These are phyloP conservation scores for Aporophyla nigra DNA, from an alignment of 2,888 invertebrate genomes.

Conservation along the genomic window DNA sequence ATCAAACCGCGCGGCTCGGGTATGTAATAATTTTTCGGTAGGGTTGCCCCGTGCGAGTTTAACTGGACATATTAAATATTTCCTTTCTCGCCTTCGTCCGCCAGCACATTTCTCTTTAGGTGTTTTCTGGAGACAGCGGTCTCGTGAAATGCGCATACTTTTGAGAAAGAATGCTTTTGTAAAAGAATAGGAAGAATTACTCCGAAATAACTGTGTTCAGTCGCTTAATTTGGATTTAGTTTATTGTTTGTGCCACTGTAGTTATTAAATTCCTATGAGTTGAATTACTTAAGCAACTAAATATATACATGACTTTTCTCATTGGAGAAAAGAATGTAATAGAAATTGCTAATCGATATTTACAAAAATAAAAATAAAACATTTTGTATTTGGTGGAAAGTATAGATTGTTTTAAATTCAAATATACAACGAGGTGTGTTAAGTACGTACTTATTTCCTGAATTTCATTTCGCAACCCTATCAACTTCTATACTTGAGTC, in stretches of 20 bases:
- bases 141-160: conserved; percentile 37
- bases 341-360: no score
- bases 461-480: conserved; percentile 5
- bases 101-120: conserved; percentile 22
- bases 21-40: conserved; percentile 36
- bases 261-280: background rate
- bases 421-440: background rate
- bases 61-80: conserved; percentile 44
- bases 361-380: no score
- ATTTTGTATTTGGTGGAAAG: no score
- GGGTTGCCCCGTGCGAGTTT: conserved; percentile 24
- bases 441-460: background rate
- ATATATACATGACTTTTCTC: no score
- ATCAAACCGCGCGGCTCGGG: conserved; percentile 25
- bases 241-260: background rate
- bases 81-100: conserved; percentile 21
- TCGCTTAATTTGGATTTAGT: background rate
- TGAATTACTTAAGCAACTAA: no score
- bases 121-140: conserved; percentile 30
- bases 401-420: no score
- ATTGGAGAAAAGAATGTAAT: no score
- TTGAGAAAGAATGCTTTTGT: conserved; percentile 19
- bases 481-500: background rate
- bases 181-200: background rate
- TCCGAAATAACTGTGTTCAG: conserved; percentile 7